Base-by-base conservation (phyloP, 2,797 vertebrate species). In the Merluccius polli region DNA sequence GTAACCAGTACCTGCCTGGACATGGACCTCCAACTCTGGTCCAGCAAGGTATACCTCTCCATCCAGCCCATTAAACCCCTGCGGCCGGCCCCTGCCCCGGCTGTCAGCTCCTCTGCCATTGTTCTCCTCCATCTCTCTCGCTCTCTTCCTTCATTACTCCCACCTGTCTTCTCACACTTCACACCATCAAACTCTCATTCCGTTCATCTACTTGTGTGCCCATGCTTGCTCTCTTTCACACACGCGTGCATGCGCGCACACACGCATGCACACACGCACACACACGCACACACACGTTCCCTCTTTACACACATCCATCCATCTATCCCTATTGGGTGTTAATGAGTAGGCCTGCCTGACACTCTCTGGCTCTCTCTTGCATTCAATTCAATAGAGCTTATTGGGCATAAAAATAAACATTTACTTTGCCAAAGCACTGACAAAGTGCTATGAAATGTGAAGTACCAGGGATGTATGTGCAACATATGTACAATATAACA, bases 1-100 rank as follows among this genome's bases (percentile, higher is more conserved):
- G 90, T 78, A 93, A 87, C 81, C 88, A 85, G 24, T 94, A 90
- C 69, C 80, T 93, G 76, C 72, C 86, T 1, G 89, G 91, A 35
- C 44, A 90, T 2, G 91, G 90, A 65, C 91, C 91, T 63, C 89
- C 81, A 16, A 16, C 89, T n/a, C 75, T 92, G 29, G 48, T 13
- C 27, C 80, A 90, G 7, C 85, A 89, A 88, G 88, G 92, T 93
- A 77, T 16, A 59, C 68, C 15, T 16, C 10, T 36, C 11, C 31
- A 31, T 5, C 59, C 18, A 77, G n/a, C 69, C 44, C 24, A 36
- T 48, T n/a, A 31, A 29, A 30, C 0, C 29, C 12, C 21, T 13
- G 1, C 27, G 30, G 31, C 15, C 41, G 5, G 24, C 15, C n/a
- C 24, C 59, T 65, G 52, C 24, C 52, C 52, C 21, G 24, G 52